Conservation (phyloP, 2,113 vertebrate species). For the Alligator mississippiensis region DNA sequence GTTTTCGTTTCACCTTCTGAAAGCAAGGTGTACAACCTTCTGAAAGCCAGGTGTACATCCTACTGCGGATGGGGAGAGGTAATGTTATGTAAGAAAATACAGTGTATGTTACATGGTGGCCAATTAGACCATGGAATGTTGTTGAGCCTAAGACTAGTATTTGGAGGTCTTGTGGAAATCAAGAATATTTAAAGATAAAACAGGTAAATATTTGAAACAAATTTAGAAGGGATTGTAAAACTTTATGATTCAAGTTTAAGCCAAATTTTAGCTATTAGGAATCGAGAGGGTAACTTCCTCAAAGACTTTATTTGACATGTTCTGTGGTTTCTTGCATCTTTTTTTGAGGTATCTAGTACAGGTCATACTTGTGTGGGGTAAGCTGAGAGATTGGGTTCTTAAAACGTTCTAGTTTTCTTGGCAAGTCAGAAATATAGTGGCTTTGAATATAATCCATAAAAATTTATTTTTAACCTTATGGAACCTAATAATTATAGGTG, state of each 20-base stretch:
- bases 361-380: neutral
- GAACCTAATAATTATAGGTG: neutral
- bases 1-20: too few relatives aligned
- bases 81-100: too few relatives aligned
- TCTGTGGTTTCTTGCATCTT: neutral
- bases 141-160: neutral
- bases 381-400: neutral
- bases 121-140: neutral
- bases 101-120: too few relatives aligned
- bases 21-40: too few relatives aligned
- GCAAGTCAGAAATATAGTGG: neutral
- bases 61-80: too few relatives aligned
- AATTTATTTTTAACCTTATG: fast-evolving
- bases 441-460: neutral
- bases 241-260: neutral
- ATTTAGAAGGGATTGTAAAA: neutral
- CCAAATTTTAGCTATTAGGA: neutral
- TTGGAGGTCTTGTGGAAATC: neutral
- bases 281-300: neutral
- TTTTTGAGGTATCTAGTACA: neutral
- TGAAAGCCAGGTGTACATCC: too few relatives aligned
- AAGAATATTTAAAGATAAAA: neutral
- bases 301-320: neutral
- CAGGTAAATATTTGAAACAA: neutral
- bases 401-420: neutral